Evolutionary conservation across 2,797 vertebrate genomes (phyloP), one percentile per base, ranked within the genome.

Genomic region (Oreochromis mossambicus): DNA sequence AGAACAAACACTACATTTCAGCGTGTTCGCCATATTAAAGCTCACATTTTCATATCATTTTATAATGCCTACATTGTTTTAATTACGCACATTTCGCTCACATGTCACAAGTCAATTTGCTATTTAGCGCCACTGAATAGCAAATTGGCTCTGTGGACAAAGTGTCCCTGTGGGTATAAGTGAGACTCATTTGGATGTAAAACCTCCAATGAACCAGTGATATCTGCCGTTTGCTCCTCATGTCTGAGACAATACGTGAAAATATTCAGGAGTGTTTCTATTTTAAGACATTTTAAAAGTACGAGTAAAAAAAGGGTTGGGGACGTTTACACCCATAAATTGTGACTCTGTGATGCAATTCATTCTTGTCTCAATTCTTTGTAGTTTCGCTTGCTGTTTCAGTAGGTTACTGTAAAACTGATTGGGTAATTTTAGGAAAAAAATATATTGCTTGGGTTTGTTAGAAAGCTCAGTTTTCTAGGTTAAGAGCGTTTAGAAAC

Each of bases 111-210:
- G 86, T 89, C 86, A 87, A 90, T 95, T 93, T 89, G 84, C 83
- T 91, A 84, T 77, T 86, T 73, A 8, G 75, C 7, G 41, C 14
- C 5, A 1, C 66, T 46, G 41, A 46, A 46, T 70, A 29, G 43
- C 43, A 75, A 75, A 75, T 50, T 75, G 70, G 0, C 43, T 75
- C 43, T 32, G 83, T 92, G 91, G 92, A 92, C 91, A 91, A 91
- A 91, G 90, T 86, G 82, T 88, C 89, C 85, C 88, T 1, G 50
- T 78, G 88, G 85, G 80, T 66, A 51, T 14, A 84, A 86, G 83
- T 87, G 89, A 12, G 90, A 87, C 90, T 93, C 88, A 91, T 86
- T 93, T 92, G 82, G 84, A 94, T 93, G 87, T 91, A 90, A 92
- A 94, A 94, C 91, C 88, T 48, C 41, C 24, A 70, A 43, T 15